These are phyloP conservation scores for Crypturellus tataupa DNA, from an alignment of 2,797 vertebrate genomes.

Conservation along the genomic window DNA sequence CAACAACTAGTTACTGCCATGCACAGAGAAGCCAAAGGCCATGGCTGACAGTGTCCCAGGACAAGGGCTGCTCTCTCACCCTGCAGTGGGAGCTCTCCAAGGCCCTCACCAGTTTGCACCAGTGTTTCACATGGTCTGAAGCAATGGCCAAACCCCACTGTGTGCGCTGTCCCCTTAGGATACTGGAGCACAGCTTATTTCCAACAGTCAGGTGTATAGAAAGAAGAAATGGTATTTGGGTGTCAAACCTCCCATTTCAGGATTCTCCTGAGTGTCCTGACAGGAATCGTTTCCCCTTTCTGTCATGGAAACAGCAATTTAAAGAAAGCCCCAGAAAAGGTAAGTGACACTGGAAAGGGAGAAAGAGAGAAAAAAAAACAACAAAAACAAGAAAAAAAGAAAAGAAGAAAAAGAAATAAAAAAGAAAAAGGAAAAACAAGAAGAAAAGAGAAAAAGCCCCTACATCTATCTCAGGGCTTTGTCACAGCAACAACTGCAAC, in stretches of 20 bases:
- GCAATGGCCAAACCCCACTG: accelerated
- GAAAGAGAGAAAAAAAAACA: neutral
- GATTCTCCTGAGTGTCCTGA: neutral
- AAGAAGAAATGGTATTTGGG: neutral
- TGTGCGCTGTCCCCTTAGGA: neutral
- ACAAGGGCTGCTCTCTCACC: neutral
- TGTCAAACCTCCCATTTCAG: neutral
- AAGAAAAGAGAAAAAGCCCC: neutral
- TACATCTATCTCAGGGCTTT: neutral
- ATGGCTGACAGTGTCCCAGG: neutral
- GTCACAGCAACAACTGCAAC: neutral
- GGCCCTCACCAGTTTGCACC: neutral
- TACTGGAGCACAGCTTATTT: neutral
- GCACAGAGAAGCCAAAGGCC: neutral
- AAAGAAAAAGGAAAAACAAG: no score
- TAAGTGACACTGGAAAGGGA: neutral
- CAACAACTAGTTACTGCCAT: neutral
- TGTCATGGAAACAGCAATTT: neutral
- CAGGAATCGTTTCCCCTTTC: neutral
- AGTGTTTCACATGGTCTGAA: neutral
- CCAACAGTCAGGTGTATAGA: neutral
- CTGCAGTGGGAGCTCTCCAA: accelerated
- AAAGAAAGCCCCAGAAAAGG: neutral
- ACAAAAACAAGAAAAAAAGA: no score
- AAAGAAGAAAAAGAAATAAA: no score